These are phyloP conservation scores for Latrodectus geometricus DNA, from an alignment of 1,140 invertebrate species.

Conservation along the genomic window DNA sequence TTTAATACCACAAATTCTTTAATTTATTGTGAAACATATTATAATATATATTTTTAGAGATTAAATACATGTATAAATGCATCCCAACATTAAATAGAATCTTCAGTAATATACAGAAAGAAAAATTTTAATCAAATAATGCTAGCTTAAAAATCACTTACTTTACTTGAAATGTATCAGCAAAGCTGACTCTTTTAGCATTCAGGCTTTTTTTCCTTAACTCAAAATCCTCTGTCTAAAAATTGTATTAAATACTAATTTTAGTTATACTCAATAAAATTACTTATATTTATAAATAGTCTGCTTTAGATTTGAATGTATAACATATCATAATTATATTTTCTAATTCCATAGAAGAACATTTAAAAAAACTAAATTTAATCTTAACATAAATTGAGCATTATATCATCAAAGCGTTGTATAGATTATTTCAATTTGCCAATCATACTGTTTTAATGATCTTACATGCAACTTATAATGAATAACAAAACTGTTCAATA, in stretches of 20 bases:
- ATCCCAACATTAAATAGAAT: too few species aligned
- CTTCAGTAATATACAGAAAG: not conserved
- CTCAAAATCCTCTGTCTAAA: not conserved
- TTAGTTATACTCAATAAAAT: not conserved
- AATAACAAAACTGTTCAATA: too few species aligned
- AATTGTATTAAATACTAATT: too few species aligned
- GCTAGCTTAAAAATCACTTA: not conserved
- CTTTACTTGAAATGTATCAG: not conserved
- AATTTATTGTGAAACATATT: not conserved
- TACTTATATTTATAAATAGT: not conserved
- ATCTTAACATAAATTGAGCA: not conserved
- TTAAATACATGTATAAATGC: not conserved
- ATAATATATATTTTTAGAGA: not conserved
- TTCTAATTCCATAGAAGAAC: not conserved
- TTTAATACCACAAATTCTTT: too few species aligned
- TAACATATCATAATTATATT: not conserved
- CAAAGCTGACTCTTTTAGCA: not conserved
- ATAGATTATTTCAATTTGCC: too few species aligned
- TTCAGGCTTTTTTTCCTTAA: not conserved
- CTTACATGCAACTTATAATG: too few species aligned
- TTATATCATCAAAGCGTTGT: too few species aligned
- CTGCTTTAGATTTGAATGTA: not conserved
- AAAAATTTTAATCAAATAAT: not conserved
- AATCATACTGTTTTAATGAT: too few species aligned
- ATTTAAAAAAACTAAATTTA: not conserved